Percentiles rank a stretch among this genome's conserved stretches.
phyloP scores from a whole-genome alignment of 2,888 invertebrate genomes.

The Galeruca laticollis region DNA sequence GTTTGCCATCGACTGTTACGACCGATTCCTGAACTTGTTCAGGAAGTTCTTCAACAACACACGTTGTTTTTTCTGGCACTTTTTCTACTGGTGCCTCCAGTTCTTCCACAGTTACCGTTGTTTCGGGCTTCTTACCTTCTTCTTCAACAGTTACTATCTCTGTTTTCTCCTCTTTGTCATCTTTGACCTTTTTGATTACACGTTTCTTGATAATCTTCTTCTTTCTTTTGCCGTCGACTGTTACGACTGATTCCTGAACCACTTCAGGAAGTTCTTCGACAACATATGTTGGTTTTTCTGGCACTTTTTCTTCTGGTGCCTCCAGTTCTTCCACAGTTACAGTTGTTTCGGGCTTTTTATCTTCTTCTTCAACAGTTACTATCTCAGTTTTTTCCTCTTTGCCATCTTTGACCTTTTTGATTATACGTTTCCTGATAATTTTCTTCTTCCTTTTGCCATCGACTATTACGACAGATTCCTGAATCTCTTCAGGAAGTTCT shows the following conservation, averaged over 20 bases:
- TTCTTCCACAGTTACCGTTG: no score
- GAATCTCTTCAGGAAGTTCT: conserved; percentile 58
- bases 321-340: no score
- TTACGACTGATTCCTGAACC: no score
- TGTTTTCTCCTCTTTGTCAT: no score
- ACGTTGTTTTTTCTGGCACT: conserved; percentile 42
- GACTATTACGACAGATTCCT: conserved; percentile 51
- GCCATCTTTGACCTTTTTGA: conserved; percentile 54
- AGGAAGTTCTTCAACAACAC: conserved; percentile 52
- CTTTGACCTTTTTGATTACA: no score
- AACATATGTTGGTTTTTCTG: no score
- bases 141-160: no score
- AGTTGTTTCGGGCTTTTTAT: conserved; percentile 55
- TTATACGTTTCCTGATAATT: conserved; percentile 54
- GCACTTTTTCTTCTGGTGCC: no score
- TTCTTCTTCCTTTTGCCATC: conserved; percentile 54
- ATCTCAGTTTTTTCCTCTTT: conserved; percentile 61
- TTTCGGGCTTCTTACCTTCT: no score
- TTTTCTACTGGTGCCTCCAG: conserved; percentile 41
- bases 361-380: conserved; percentile 58
- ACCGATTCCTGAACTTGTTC: conserved; percentile 58
- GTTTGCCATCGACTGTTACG: conserved; percentile 51
- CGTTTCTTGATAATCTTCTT: no score
- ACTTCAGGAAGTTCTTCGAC: no score
- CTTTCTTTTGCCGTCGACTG: no score